Base-by-base conservation (phyloP, 2,113 vertebrate species). In the Psephotus haematonotus region DNA sequence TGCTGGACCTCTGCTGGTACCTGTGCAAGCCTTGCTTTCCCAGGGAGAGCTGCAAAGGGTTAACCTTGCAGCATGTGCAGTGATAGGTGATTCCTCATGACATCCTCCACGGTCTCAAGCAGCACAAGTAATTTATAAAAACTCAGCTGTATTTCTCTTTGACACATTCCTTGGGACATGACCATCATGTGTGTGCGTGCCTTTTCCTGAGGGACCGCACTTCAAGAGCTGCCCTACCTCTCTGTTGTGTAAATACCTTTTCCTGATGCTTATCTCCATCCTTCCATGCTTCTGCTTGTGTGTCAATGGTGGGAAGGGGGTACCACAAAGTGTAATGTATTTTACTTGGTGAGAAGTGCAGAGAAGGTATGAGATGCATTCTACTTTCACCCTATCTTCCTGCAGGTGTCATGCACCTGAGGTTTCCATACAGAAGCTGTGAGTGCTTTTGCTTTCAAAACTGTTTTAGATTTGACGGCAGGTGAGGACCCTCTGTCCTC, bases 181-280 rank as follows among this genome's bases (percentile, higher is more conserved):
- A 88, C 53, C 62, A 62, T 41, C 64, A 27, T 0, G 0, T 13
- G 15, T 24, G 33, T 7, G 37, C 0, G 0, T 1, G 5, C 15
- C 33, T 85, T 86, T 68, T 31, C 63, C 63, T 24, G 59, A 63
- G 12, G 33, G 19, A 14, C 8, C 0, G 0, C 11, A 12, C 9
- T 33, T 9, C 0, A 1, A 11, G 63, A 76, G 24, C 68, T 86
- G 41, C 39, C 18, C 17, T 44, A 4, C 72, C 18, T 53, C 10
- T 57, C 55, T 25, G 28, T 12, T 67, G 11, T 14, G 37, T 10
- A 63, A 64, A 53, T 3, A 31, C 5, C 23, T 91, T 67, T 62
- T 63, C 37, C 19, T 13, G 60, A 6, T 11, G n/a, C 14, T 69
- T 82, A 52, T 44, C 41, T 90, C 63, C 20, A 55, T 39, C 39